Evolutionary conservation across 2,888 invertebrate genomes (phyloP).

Genomic region (Piscicola geometra): DNA sequence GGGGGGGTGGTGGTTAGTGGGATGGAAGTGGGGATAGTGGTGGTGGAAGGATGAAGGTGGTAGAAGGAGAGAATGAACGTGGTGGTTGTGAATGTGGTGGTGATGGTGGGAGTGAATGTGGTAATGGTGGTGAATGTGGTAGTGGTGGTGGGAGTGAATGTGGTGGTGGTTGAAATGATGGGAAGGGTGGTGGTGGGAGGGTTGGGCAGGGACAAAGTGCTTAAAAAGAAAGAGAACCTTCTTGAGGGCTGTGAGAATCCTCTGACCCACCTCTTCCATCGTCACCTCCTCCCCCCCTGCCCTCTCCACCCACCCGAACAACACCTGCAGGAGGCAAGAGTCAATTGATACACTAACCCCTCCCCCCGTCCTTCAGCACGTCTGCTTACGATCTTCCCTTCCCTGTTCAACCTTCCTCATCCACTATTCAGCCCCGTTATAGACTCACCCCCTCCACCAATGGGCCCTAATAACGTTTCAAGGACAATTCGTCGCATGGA

Average conservation of each 20-base stretch:
- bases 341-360: not conserved
- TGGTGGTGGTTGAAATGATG: not conserved
- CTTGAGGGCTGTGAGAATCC: constrained; percentile 69
- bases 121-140: not conserved
- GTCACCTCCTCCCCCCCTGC: constrained; percentile 28
- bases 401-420: constrained; percentile 30
- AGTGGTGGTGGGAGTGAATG: not conserved
- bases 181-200: not conserved
- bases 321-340: constrained; percentile 21
- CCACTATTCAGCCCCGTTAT: too few relatives aligned
- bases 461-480: too few relatives aligned
- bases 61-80: not conserved
- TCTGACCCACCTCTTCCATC: constrained; percentile 68
- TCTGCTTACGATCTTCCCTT: not conserved
- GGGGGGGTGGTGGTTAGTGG: not conserved
- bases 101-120: not conserved
- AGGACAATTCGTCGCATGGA: too few relatives aligned
- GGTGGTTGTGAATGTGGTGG: constrained; percentile 21
- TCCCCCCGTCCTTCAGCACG: not conserved
- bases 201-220: too few relatives aligned
- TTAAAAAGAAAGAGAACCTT: too few relatives aligned
- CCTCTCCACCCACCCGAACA: constrained; percentile 27
- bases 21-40: not conserved
- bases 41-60: not conserved
- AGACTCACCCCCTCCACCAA: too few relatives aligned